Evolutionary conservation across 2,113 vertebrate species (phyloP).

Genomic region (Pachycephala philippinensis): DNA sequence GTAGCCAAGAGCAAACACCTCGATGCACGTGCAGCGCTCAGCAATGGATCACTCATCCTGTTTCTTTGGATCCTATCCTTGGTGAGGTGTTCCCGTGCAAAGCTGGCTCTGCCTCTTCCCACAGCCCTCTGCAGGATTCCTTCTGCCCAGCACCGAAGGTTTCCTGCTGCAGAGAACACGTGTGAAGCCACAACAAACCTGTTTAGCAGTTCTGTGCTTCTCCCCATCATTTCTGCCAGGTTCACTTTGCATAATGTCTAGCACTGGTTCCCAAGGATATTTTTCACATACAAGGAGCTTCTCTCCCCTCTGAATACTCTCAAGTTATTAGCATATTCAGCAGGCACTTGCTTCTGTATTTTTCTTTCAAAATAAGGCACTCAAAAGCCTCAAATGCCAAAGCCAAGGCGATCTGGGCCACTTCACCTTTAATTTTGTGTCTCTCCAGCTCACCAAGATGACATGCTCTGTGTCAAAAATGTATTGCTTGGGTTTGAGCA

Average conservation of each 20-base stretch:
- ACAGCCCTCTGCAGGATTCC: background rate
- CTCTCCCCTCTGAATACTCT: background rate
- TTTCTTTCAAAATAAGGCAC: background rate
- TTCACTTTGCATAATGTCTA: background rate
- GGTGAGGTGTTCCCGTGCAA: background rate
- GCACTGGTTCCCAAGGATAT: background rate
- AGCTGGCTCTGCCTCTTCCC: background rate
- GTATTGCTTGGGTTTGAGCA: background rate
- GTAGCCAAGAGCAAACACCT: background rate
- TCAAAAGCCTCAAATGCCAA: background rate
- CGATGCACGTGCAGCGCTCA: rapidly evolving
- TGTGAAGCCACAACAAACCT: background rate
- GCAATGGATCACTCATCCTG: background rate
- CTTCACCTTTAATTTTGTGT: background rate
- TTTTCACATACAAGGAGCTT: background rate
- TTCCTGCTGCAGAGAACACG: background rate
- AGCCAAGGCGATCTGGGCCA: background rate
- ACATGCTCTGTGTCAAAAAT: background rate
- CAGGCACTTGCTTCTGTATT: background rate
- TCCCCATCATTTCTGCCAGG: background rate
- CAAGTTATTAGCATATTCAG: background rate
- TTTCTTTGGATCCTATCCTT: background rate
- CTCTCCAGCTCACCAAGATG: background rate
- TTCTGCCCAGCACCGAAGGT: background rate
- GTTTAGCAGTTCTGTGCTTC: background rate